These are phyloP conservation scores for Stegodyphus dumicola DNA, from an alignment of 1,140 invertebrate species.

Conservation along the genomic window DNA sequence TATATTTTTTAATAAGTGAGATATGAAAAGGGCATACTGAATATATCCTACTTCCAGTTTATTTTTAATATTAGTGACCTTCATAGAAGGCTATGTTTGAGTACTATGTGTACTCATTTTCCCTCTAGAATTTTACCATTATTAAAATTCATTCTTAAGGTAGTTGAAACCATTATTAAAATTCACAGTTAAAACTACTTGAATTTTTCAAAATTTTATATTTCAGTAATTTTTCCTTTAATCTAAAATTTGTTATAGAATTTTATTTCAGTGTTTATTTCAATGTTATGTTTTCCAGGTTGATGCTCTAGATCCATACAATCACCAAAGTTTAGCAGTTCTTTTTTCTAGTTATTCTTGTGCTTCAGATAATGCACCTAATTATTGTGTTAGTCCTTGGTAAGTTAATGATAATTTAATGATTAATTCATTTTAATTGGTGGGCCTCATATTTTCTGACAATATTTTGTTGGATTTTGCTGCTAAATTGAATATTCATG, in stretches of 20 bases:
- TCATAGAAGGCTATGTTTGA: no score
- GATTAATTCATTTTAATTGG: no score
- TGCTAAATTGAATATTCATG: neutral
- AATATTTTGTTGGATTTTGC: neutral
- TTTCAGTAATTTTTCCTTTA: neutral
- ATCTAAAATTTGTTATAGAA: neutral
- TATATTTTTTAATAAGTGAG: no score
- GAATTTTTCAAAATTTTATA: neutral
- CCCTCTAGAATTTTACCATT: no score
- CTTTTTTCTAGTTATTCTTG: slow-evolving; percentile 92
- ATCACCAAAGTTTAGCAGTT: slow-evolving; percentile 89
- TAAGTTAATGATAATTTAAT: slow-evolving; percentile 67
- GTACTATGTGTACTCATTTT: no score
- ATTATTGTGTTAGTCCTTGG: slow-evolving; percentile 91
- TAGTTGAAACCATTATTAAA: no score
- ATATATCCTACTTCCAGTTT: no score
- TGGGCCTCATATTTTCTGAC: neutral
- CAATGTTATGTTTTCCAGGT: slow-evolving; percentile 65
- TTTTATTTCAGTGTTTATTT: slow-evolving; percentile 27
- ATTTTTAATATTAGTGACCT: no score
- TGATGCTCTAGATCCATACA: slow-evolving; percentile 86
- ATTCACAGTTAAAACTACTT: neutral
- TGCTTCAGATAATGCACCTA: slow-evolving; percentile 81
- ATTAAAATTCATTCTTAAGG: no score
- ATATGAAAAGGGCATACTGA: no score